Base-by-base conservation (phyloP, 2,797 vertebrate genomes). In the Hemitrygon akajei region DNA sequence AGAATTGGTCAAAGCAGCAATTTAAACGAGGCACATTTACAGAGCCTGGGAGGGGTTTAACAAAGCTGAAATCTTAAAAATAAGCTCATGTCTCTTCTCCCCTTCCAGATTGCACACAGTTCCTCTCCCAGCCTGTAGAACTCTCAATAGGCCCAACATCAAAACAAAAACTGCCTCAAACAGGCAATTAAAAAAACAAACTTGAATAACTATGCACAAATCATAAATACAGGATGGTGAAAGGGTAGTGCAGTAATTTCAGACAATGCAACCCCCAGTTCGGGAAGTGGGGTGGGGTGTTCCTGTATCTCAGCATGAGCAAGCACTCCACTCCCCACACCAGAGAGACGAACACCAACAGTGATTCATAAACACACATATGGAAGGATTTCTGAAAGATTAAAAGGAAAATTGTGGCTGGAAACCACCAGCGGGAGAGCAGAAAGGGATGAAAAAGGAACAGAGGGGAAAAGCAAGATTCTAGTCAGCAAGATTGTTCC, bases 81-180 rank as follows among this genome's bases (percentile, higher is more conserved):
- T 18, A 95, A 94, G 94, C 94, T 69, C 79, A 94, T 94, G 95
- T 95, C 94, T 95, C 95, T 94, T 75, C 37, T 37, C 91, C 34
- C 69, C 71, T 93, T 76, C 91, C 27, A 37, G 76, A 76, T 76
- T 76, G 73, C 91, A 93, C 91, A 73, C 40, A 69, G 71, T 93
- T 76, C 91, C 40, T 76, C 27, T 69, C 91, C 91, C 91, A 93
- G 91, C 91, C 91, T 93, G 40, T 71, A 93, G n/a, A 89, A 69
- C n/a, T 66, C 86, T 69, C 27, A 93, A 56, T 7, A 73, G 47
- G 16, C 27, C 27, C 11, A 7, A 76, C 25, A 76, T 56, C 16
- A 93, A 47, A 76, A 71, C 71, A 25, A 93, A 40, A 76, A 58
- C 37, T 75, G 91, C 30, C 91, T 58, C 34, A 37, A 69, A 11